Percentiles rank a stretch among this genome's conserved stretches.
These are phyloP conservation scores for Brachyalestes nurse DNA, from an alignment of 2,797 vertebrate species.

Conservation along the genomic window DNA sequence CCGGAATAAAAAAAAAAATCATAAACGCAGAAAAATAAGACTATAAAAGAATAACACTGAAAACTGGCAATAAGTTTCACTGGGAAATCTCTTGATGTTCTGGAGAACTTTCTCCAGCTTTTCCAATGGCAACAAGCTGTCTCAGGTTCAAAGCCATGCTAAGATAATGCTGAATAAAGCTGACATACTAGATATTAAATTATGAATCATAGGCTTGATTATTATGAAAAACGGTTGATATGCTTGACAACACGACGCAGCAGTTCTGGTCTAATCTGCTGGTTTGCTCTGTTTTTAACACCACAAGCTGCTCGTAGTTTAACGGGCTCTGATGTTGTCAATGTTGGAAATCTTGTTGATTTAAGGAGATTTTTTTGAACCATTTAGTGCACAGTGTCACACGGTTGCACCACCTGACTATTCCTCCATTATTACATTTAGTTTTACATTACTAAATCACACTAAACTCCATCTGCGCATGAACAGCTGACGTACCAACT, in stretches of 20 bases:
- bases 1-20: conserved; percentile 49
- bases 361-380: too few species aligned
- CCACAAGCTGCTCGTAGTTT: background rate
- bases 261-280: conserved; percentile 7
- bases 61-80: conserved; percentile 45
- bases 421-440: too few species aligned
- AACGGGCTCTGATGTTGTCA: background rate
- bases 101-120: conserved; percentile 41
- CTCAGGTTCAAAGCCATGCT: conserved; percentile 21
- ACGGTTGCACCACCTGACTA: too few species aligned
- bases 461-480: too few species aligned
- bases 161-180: conserved; percentile 3
- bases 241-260: conserved; percentile 10
- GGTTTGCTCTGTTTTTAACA: background rate
- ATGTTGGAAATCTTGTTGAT: background rate
- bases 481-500: too few species aligned
- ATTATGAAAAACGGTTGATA: conserved; percentile 11
- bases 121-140: background rate
- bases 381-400: too few species aligned
- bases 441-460: too few species aligned
- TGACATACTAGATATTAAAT: background rate
- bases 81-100: conserved; percentile 36
- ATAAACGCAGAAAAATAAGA: conserved; percentile 29
- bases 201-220: conserved; percentile 9
- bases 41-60: conserved; percentile 48